Evolutionary conservation across 2,888 invertebrate species (phyloP), one percentile per base, ranked within the genome.

Genomic region (Zaprionus obscuricornis): DNA sequence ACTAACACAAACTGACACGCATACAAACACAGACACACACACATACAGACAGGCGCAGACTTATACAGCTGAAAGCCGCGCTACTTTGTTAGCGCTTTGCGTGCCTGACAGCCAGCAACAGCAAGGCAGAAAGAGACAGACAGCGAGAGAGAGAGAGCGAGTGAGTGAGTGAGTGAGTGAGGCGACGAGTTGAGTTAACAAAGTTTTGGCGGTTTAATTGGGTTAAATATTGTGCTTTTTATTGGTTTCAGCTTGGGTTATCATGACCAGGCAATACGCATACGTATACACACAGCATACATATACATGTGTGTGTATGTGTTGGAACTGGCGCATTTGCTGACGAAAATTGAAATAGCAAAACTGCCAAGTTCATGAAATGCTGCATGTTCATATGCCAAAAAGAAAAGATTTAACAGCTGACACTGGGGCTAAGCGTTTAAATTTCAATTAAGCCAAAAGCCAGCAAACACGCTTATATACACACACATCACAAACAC

Each of bases 371-470:
- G 42, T 52, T 58, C 55, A 56, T 62, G 39, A 58, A 55, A 33
- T 51, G 43, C 50, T 47, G 63, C 43, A 26, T 57, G 52, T 34
- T 40, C 33, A 47, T 33, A 55, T 58, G 70, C 59, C 59, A 71
- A 59, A 64, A 42, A 24, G 40, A 64, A 63, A 39, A 43, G 66
- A 64, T 54, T 66, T 60, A 67, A 63, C 85, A 56, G 75, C 83
- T 75, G 83, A 85, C 85, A 85, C 60, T 67, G 42, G 47, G 51
- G 56, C 62, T 66, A 79, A 81, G 67, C 84, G 84, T 72, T 82
- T 82, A 82, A 84, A 77, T 82, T 85, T 82, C 86, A 82, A 82
- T 82, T 79, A 86, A 82, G 67, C 66, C 69, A 60, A 73, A 69
- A 78, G 75, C 68, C 56, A 52, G 45, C 31, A n/a, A n/a, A n/a